Base-by-base conservation (phyloP, 2,113 vertebrate genomes). In the Nannospalax galili region DNA sequence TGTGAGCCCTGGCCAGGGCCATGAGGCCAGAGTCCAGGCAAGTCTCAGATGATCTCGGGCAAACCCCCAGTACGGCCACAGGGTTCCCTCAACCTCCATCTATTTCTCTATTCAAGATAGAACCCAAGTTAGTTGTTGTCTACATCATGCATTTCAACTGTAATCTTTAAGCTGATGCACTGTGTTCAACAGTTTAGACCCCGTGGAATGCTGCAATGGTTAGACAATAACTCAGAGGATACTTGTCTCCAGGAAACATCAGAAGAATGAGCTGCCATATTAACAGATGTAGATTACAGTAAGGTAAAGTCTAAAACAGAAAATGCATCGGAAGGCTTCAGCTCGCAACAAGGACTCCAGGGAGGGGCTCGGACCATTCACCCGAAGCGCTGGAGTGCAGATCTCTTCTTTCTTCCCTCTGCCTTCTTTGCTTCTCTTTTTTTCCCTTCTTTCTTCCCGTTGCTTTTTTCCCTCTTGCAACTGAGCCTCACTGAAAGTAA, bases 401-500 rank as follows among this genome's bases (percentile, higher is more conserved):
- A 40, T 62, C 42, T 86, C 82, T 52, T 85, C 72, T 37, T 48
- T 56, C 56, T 28, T 28, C 30, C 58, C 85, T 75, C 45, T 86
- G 79, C 30, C 58, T 94, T 62, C 60, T 45, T 84, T 90, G 62
- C 24, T 94, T 80, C 26, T 24, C 84, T 40, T 77, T 70, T 88
- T 67, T 92, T 82, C 77, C 30, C 37, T 88, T 65, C 74, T 90
- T 82, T 84, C 64, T 45, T 85, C 94, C 78, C 73, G 77, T 72
- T 28, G 72, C 58, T 62, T 74, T 20, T 2, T 7, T 0, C 2
- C 74, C 32, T 95, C 97, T 96, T 97, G 93, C 98, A 97, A 98
- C 79, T 40, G 96, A 98, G 97, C 97, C 97, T 74, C 79, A 98
- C 97, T 98, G 98, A 88, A 95, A 98, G 98, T 84, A 94, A 98